Evolutionary conservation across 2,797 vertebrate species (phyloP).

Genomic region (Poeciliopsis gracilis): DNA sequence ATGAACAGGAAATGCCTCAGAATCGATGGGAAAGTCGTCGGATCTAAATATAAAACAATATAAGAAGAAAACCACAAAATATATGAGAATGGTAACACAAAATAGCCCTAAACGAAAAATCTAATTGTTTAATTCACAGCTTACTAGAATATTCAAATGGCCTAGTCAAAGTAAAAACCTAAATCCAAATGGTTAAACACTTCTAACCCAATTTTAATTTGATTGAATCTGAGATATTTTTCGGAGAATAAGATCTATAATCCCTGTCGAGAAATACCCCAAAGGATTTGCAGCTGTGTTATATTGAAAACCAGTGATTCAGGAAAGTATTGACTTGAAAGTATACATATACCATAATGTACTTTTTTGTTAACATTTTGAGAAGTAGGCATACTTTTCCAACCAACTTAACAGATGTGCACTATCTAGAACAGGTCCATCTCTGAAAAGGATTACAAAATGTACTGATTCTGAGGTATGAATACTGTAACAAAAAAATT

Average conservation of each 20-base stretch:
- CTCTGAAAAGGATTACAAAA: not conserved
- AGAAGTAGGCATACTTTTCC: not conserved
- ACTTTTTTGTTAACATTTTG: not conserved
- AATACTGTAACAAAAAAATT: not conserved
- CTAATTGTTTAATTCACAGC: not conserved
- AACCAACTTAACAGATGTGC: not conserved
- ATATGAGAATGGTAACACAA: not conserved
- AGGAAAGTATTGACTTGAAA: not conserved
- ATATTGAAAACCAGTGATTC: not conserved
- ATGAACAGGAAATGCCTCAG: not conserved
- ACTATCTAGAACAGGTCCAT: not conserved
- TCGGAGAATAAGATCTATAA: not conserved
- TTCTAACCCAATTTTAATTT: not conserved
- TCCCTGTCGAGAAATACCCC: not conserved
- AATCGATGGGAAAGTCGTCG: not conserved
- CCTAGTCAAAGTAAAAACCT: not conserved
- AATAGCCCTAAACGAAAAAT: not conserved
- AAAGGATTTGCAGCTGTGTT: not conserved
- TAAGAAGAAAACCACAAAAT: not conserved
- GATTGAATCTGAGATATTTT: not conserved
- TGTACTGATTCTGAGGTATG: not conserved
- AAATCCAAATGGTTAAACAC: not conserved
- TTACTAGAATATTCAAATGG: not conserved
- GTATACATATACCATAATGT: not conserved
- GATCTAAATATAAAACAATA: not conserved